Conservation (phyloP, 2,888 invertebrate genomes). For the Byasa hedistus region DNA sequence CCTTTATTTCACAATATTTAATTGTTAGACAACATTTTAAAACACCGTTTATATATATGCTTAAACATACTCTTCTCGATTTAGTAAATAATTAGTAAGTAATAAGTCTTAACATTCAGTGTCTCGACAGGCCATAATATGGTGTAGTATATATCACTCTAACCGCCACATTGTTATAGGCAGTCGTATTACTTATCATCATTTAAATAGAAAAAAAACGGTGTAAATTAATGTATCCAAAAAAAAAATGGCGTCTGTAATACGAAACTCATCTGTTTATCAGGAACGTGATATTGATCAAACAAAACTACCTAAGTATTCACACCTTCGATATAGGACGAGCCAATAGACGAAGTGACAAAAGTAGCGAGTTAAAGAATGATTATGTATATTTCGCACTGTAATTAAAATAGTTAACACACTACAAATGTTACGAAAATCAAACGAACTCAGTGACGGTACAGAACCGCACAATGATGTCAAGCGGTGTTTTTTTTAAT, state of each 20-base stretch:
- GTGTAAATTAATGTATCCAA: not conserved
- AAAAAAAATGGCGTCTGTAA: not conserved
- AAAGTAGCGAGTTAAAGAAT: slow-evolving; percentile 58
- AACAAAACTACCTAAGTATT: slow-evolving; percentile 35
- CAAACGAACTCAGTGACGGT: slow-evolving; percentile 20
- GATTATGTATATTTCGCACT: slow-evolving; percentile 55
- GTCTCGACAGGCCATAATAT: too few species aligned
- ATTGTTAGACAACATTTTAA: too few species aligned
- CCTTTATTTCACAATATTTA: too few species aligned
- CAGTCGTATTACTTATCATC: too few species aligned
- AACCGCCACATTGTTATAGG: too few species aligned
- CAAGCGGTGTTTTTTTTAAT: not conserved
- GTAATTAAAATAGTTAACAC: slow-evolving; percentile 59
- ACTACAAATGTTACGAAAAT: slow-evolving; percentile 41
- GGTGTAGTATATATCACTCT: too few species aligned
- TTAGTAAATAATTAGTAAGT: too few species aligned
- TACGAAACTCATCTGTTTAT: slow-evolving; percentile 6
- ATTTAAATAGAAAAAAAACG: too few species aligned
- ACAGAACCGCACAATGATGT: slow-evolving; percentile 4
- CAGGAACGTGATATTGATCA: slow-evolving; percentile 19
- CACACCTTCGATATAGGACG: slow-evolving; percentile 44
- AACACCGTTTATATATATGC: too few species aligned
- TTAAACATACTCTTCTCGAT: too few species aligned
- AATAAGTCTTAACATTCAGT: too few species aligned
- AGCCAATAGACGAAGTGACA: slow-evolving; percentile 43